Base-by-base conservation (phyloP, 2,888 invertebrate species). In the Thecocarcelia acutangulata region DNA sequence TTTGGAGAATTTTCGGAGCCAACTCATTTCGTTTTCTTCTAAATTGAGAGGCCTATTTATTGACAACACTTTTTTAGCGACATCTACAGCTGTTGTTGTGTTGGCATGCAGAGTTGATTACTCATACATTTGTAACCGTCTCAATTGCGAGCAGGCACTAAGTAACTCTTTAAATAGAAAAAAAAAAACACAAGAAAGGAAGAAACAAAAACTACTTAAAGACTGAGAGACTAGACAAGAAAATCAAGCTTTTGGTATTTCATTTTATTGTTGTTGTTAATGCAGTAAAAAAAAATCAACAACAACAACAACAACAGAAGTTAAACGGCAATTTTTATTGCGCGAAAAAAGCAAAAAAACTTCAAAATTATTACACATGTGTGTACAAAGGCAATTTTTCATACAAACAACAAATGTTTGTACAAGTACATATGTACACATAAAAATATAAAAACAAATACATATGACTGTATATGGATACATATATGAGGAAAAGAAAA, bases 181-280 rank as follows among this genome's bases (percentile, higher is more conserved):
- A 6, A 28, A 6, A 28, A 33, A 33, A 33, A 33, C 21, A 1
- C 21, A 5, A 33, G 58, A 61, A 61, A 44, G 24, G 17, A 19
- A 9, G 8, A 40, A 48, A 6, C 13, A 56, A 15, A 64, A 50
- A 17, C 17, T 37, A 42, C 37, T 11, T 44, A 37, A 63, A 46
- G 15, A 11, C 4, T 54, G 3, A 44, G 3, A 44, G 44, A 61
- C 56, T 56, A 75, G 44, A 75, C 69, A 66, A 70, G 61, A 59
- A 72, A 48, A 42, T 42, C 63, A 48, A 69, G 63, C 69, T 79
- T 63, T 19, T 66, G 11, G n/a, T 17, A 46, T 15, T 19, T 24
- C 24, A 33, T 21, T 37, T 63, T 46, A 9, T 44, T 73, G 52
- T 63, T 63, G 33, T 54, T 44, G 52, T 33, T 50, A 50, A 64